These are phyloP conservation scores for Holocentrus rufus DNA, from an alignment of 2,797 vertebrate genomes.

Conservation along the genomic window DNA sequence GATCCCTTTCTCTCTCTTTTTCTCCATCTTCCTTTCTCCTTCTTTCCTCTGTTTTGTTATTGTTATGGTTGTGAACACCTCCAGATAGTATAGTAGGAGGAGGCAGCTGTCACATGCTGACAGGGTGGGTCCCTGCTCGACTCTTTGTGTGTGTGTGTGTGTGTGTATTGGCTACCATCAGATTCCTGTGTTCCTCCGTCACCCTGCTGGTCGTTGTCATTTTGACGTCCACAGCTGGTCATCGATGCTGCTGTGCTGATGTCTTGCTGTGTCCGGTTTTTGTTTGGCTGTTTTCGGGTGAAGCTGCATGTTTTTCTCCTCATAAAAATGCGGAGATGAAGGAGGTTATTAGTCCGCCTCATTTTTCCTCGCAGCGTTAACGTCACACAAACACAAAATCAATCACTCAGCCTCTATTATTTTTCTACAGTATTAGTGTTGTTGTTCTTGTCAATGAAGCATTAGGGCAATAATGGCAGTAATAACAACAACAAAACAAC, in stretches of 20 bases:
- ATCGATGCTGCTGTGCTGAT: too few relatives aligned
- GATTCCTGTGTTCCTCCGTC: background rate
- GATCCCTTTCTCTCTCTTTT: background rate
- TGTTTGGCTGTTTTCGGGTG: background rate
- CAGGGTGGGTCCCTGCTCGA: constrained; percentile 75
- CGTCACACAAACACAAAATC: too few relatives aligned
- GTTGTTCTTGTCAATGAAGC: too few relatives aligned
- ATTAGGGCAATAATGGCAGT: too few relatives aligned
- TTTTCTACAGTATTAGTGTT: too few relatives aligned
- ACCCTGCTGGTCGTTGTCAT: background rate
- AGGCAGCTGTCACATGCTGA: constrained; percentile 64
- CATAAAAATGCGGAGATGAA: too few relatives aligned
- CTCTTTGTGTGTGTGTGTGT: constrained; percentile 68
- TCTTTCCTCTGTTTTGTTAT: constrained; percentile 45
- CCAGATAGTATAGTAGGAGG: constrained; percentile 60
- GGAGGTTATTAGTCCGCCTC: too few relatives aligned
- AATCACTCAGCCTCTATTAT: too few relatives aligned
- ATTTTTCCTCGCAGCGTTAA: too few relatives aligned
- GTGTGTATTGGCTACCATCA: background rate
- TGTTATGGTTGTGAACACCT: constrained; percentile 50
- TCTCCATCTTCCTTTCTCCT: background rate
- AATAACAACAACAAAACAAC: too few relatives aligned
- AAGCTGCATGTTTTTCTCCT: too few relatives aligned
- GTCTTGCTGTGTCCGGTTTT: background rate
- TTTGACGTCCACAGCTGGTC: background rate